These are phyloP conservation scores for Cebus imitator DNA, from an alignment of 2,113 vertebrate species.

Conservation along the genomic window DNA sequence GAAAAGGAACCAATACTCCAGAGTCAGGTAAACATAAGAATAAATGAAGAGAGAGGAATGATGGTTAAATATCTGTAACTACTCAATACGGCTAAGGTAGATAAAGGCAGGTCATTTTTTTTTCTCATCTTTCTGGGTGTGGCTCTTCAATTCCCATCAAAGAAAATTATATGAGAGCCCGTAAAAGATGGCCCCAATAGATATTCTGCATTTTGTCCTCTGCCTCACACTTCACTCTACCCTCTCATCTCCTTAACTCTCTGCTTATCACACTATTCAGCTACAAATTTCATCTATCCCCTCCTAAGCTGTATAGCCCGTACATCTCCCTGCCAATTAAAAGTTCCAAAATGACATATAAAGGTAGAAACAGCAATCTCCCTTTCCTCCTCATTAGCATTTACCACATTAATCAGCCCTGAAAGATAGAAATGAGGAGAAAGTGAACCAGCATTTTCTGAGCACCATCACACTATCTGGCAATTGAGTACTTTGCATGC, in stretches of 20 bases:
- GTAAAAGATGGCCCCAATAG: background rate
- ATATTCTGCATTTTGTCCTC: background rate
- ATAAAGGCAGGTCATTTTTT: background rate
- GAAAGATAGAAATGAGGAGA: background rate
- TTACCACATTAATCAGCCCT: background rate
- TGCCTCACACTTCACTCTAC: background rate
- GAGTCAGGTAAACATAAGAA: background rate
- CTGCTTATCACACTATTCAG: background rate
- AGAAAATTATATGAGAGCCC: background rate
- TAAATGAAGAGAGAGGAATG: background rate
- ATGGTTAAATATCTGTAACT: background rate
- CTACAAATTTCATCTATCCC: background rate
- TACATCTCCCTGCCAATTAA: background rate
- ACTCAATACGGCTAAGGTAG: background rate
- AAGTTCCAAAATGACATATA: background rate
- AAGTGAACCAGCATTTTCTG: background rate
- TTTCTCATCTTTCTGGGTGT: background rate
- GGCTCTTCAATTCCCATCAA: background rate
- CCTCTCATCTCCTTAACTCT: background rate
- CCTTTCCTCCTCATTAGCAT: background rate
- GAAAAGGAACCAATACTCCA: background rate
- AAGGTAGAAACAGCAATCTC: background rate
- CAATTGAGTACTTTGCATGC: background rate
- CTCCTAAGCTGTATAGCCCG: background rate
- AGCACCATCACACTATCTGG: background rate